These are phyloP conservation scores for Drosophila gaucha DNA, from an alignment of 2,888 invertebrate species.

Conservation along the genomic window DNA sequence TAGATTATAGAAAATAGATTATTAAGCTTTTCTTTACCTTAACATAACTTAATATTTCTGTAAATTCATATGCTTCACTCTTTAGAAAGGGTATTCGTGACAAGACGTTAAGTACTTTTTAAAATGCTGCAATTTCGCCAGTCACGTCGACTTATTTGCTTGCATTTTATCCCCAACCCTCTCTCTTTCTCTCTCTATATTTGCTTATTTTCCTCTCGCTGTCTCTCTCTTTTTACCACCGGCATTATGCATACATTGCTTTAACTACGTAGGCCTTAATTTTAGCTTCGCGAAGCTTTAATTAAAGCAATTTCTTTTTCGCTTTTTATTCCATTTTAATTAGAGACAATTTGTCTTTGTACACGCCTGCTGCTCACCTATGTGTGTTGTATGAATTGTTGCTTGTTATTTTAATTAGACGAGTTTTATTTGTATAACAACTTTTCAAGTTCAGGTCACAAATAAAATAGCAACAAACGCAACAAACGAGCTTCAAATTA, in stretches of 20 bases:
- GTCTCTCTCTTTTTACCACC: not conserved
- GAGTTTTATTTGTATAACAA: conserved; percentile 38
- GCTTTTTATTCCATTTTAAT: conserved; percentile 40
- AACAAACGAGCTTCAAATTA: conserved; percentile 79
- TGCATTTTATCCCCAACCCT: conserved; percentile 22
- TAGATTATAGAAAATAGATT: no score
- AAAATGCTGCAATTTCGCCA: conserved; percentile 10
- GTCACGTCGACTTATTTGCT: conserved; percentile 28
- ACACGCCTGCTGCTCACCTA: conserved; percentile 46
- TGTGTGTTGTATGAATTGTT: conserved; percentile 6
- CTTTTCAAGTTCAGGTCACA: conserved; percentile 74
- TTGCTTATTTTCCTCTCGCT: not conserved
- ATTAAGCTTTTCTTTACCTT: no score
- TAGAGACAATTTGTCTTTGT: conserved; percentile 37
- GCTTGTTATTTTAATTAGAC: conserved; percentile 1
- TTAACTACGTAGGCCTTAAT: conserved; percentile 10
- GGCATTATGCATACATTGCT: conserved; percentile 26
- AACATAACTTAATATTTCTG: not conserved
- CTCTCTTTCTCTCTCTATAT: conserved; percentile 7
- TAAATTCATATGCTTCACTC: not conserved
- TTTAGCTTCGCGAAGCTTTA: conserved; percentile 19
- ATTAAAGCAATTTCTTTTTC: conserved; percentile 46
- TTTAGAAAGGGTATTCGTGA: conserved; percentile 13
- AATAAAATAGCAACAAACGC: conserved; percentile 58
- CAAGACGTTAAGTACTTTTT: not conserved